These are phyloP conservation scores for Pelecanoides urinatrix DNA, from an alignment of 2,113 vertebrate genomes.

Conservation along the genomic window DNA sequence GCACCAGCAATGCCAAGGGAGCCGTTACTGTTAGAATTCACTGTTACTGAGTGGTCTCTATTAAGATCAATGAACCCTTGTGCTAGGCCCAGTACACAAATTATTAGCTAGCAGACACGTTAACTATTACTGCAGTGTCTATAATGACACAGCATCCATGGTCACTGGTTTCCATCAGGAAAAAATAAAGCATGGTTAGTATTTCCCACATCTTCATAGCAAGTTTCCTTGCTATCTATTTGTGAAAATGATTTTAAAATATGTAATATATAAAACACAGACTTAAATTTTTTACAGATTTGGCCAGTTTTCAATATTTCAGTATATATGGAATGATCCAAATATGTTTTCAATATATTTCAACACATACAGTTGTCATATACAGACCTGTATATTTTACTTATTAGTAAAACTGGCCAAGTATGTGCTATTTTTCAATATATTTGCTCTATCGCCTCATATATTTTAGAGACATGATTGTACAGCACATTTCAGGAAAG, in stretches of 20 bases:
- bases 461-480: slow-evolving; percentile 57
- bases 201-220: slow-evolving; percentile 13
- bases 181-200: slow-evolving; percentile 37
- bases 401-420: slow-evolving; percentile 57
- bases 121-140: slow-evolving; percentile 33
- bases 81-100: slow-evolving; percentile 1
- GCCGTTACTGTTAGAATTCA: background rate
- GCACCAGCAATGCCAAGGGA: slow-evolving; percentile 38
- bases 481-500: slow-evolving; percentile 52
- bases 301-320: slow-evolving; percentile 41
- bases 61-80: slow-evolving; percentile 44
- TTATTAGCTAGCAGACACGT: slow-evolving; percentile 36
- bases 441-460: slow-evolving; percentile 57
- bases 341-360: slow-evolving; percentile 68
- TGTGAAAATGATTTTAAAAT: background rate
- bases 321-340: background rate
- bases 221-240: slow-evolving; percentile 26
- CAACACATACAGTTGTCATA: slow-evolving; percentile 60
- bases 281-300: slow-evolving; percentile 28
- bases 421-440: slow-evolving; percentile 64
- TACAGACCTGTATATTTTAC: slow-evolving; percentile 35
- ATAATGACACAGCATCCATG: slow-evolving; percentile 17
- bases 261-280: slow-evolving; percentile 6
- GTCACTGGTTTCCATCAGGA: slow-evolving; percentile 45
- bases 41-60: background rate